A percentile compares a stretch with the other conserved stretches of the same genome.
These are phyloP conservation scores for Kryphioiulus occultus DNA, from an alignment of 2,888 invertebrate species.

Conservation along the genomic window DNA sequence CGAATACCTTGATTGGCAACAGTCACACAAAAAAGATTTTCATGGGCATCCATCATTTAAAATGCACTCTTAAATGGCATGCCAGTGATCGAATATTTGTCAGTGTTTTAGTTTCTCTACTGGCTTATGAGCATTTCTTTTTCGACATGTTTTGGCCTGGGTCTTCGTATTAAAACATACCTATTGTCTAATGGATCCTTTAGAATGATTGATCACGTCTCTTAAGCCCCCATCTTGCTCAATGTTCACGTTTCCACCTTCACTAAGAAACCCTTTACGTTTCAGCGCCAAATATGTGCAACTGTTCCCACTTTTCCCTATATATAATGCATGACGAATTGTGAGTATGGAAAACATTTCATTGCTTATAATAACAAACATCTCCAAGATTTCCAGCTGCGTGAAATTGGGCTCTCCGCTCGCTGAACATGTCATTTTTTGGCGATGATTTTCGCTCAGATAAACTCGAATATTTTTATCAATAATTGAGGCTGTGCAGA, in stretches of 20 bases:
- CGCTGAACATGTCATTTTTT: constrained; percentile 4
- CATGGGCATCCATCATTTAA: constrained; percentile 29
- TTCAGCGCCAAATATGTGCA: not conserved
- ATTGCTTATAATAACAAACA: constrained; percentile 36
- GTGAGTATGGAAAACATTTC: not conserved
- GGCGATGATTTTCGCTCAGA: constrained; percentile 24
- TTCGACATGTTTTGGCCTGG: not conserved
- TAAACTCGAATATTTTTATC: constrained; percentile 30
- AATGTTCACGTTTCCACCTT: constrained; percentile 25
- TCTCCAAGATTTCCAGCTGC: constrained; percentile 9
- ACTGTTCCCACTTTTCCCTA: not conserved
- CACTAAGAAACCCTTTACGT: not conserved
- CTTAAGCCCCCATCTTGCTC: constrained; percentile 37
- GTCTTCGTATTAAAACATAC: constrained; percentile 6
- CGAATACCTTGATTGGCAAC: not conserved
- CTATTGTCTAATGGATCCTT: constrained; percentile 43
- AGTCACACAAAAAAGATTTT: not conserved
- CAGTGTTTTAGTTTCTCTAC: constrained; percentile 17
- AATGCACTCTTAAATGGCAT: constrained; percentile 2
- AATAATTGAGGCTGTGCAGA: constrained; percentile 28
- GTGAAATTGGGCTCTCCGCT: constrained; percentile 10
- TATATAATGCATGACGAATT: constrained; percentile 29
- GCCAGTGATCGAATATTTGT: constrained; percentile 9
- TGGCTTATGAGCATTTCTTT: constrained; percentile 13
- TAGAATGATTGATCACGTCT: constrained; percentile 46